A percentile compares a stretch with the other conserved stretches of the same genome.
Evolutionary conservation across 2,888 invertebrate genomes (phyloP).

Genomic region (Caenorhabditis parvicauda): DNA sequence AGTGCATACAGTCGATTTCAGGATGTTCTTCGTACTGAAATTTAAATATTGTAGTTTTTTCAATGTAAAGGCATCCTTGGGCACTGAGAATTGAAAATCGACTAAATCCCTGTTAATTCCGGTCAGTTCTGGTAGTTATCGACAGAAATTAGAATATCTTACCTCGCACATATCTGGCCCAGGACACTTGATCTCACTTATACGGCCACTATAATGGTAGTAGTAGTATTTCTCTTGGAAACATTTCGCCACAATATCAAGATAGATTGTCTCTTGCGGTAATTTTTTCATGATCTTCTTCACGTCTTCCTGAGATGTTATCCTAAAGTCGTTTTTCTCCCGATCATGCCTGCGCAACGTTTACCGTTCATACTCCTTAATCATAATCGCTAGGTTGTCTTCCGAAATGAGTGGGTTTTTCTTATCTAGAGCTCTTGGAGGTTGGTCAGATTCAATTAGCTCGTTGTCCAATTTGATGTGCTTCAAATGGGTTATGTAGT

Average conservation of each 20-base stretch:
- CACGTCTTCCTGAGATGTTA: background rate
- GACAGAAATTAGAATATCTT: conserved; percentile 5
- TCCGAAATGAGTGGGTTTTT: too few species aligned
- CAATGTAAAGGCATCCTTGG: too few species aligned
- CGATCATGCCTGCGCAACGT: conserved; percentile 17
- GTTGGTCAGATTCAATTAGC: too few species aligned
- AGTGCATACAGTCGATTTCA: conserved; percentile 11
- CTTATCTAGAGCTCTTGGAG: too few species aligned
- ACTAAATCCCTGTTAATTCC: too few species aligned
- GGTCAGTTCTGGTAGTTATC: too few species aligned
- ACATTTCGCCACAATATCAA: conserved; percentile 16
- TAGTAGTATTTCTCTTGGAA: conserved; percentile 15
- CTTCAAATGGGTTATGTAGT: conserved; percentile 19
- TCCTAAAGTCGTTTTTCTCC: background rate
- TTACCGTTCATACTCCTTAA: conserved; percentile 10
- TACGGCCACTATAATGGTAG: conserved; percentile 23
- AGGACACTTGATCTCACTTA: conserved; percentile 23
- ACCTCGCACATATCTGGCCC: conserved; percentile 21
- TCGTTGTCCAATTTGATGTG: conserved; percentile 13
- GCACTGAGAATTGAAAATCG: too few species aligned
- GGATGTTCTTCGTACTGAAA: background rate
- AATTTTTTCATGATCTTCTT: conserved; percentile 7
- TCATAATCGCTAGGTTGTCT: too few species aligned
- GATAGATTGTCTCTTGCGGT: conserved; percentile 10
- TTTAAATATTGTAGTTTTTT: too few species aligned